Percentiles rank a stretch among this genome's conserved stretches.
These are phyloP conservation scores for Scaptomyza montana DNA, from an alignment of 1,140 invertebrate species.

Conservation along the genomic window DNA sequence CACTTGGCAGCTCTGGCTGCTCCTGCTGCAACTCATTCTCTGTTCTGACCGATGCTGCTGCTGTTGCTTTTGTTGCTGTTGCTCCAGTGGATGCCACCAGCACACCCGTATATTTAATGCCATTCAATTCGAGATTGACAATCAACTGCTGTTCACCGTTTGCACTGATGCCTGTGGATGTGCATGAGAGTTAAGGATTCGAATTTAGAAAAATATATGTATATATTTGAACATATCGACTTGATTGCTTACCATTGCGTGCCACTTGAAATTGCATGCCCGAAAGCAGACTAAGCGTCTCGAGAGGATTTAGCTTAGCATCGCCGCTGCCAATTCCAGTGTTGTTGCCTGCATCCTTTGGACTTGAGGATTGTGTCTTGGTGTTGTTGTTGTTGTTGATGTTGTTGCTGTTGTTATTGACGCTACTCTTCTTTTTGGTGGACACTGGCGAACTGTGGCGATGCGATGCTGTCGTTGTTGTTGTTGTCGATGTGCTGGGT, in stretches of 20 bases:
- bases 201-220: neutral
- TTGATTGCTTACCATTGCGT: slow-evolving; percentile 89
- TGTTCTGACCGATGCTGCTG: slow-evolving; percentile 7
- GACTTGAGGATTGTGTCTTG: slow-evolving; percentile 59
- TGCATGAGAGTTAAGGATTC: slow-evolving; percentile 29
- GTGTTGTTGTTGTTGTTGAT: slow-evolving; percentile 16
- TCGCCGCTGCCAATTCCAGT: slow-evolving; percentile 8
- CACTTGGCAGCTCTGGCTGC: neutral
- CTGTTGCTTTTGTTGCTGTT: slow-evolving; percentile 3
- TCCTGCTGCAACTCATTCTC: neutral
- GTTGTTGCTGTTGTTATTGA: neutral
- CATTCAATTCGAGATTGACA: slow-evolving; percentile 98
- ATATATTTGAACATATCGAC: neutral
- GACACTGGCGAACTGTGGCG: slow-evolving; percentile 76
- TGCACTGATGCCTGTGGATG: slow-evolving; percentile 86
- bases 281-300: slow-evolving; percentile 71
- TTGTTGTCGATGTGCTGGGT: slow-evolving; percentile 75
- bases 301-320: slow-evolving; percentile 61
- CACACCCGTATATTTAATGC: slow-evolving; percentile 94
- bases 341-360: slow-evolving; percentile 28
- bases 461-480: slow-evolving; percentile 57
- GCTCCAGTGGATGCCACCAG: slow-evolving; percentile 88
- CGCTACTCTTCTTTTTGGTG: slow-evolving; percentile 65
- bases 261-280: slow-evolving; percentile 95
- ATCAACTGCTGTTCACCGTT: slow-evolving; percentile 94